Percentiles rank a stretch among this genome's conserved stretches.
These are phyloP conservation scores for Oreocharis arfaki DNA, from an alignment of 2,113 vertebrate species.

Conservation along the genomic window DNA sequence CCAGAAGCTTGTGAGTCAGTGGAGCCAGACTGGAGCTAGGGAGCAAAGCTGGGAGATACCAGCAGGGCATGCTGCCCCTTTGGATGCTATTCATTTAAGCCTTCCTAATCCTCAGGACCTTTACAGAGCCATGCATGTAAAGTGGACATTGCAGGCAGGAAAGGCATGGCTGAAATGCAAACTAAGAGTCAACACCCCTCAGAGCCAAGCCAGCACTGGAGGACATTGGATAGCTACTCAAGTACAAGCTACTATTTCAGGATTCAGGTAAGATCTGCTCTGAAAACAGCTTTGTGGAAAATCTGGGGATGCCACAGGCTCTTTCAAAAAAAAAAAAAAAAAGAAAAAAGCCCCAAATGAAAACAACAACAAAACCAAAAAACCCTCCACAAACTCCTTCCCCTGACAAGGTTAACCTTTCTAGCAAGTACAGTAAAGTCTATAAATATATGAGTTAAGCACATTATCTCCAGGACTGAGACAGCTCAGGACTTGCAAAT, in stretches of 20 bases:
- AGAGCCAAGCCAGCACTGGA: neutral
- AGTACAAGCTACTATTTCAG: neutral
- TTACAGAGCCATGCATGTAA: neutral
- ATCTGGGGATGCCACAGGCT: neutral
- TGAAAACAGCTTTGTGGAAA: neutral
- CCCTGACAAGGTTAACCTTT: neutral
- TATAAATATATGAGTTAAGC: slow-evolving; percentile 18
- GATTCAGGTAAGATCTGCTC: neutral
- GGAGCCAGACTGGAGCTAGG: neutral
- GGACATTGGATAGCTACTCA: neutral
- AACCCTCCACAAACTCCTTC: neutral
- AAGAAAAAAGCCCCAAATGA: neutral
- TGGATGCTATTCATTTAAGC: neutral
- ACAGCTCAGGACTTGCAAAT: slow-evolving; percentile 25
- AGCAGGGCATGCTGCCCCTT: neutral
- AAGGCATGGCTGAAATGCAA: slow-evolving; percentile 14
- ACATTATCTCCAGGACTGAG: neutral
- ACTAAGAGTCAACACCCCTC: neutral
- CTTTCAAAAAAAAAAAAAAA: neutral
- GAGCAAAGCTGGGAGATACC: neutral
- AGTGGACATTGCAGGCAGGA: neutral
- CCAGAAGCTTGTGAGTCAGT: neutral
- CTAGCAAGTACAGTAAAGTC: neutral
- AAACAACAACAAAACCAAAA: neutral
- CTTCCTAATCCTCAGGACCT: slow-evolving; percentile 8